Evolutionary conservation across 1,140 invertebrate species (phyloP), one percentile per base, ranked within the genome.

Genomic region (Aphelenchoides besseyi): DNA sequence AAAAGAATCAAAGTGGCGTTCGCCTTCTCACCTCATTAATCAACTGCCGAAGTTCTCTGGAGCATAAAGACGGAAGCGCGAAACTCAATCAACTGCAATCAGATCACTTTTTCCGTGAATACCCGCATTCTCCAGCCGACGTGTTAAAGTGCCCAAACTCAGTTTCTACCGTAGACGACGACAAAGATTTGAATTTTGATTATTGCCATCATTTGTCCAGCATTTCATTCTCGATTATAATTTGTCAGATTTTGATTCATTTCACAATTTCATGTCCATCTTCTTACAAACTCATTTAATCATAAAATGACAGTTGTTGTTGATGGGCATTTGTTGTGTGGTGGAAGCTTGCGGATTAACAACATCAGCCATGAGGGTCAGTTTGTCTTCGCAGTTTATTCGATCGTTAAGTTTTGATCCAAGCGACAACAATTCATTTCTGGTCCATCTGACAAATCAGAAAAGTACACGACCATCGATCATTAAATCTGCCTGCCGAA

Each of bases 1-100:
- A 48, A 48, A n/a, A 48, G 41, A 48, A 48, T 23, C 41, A 16
- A 48, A 48, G 23, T 23, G 41, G 12, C 41, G 41, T 48, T 48
- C 41, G n/a, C n/a, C 23, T 48, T 48, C 41, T 48, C 41, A 48
- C 41, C 41, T 48, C 41, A 48, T 48, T 48, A 48, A 48, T 48
- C 23, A 48, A 23, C 41, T 23, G 41, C 41, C 41, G 12, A 23
- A 48, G 23, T 23, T 12, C 41, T 48, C 41, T 48, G 41, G 41
- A 48, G 41, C 41, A 48, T 48, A 23, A 48, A 48, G 23, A 48
- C 41, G 41, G 41, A 48, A 48, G 41, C 41, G 41, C 41, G 41
- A 48, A 48, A 48, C 23, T 48, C 41, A 48, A 48, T 48, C 41
- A 48, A 48, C 41, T 48, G 41, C 41, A 23, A 48, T 48, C 12